Evolutionary conservation across 2,113 vertebrate genomes (phyloP).

Genomic region (Spilogale gracilis): DNA sequence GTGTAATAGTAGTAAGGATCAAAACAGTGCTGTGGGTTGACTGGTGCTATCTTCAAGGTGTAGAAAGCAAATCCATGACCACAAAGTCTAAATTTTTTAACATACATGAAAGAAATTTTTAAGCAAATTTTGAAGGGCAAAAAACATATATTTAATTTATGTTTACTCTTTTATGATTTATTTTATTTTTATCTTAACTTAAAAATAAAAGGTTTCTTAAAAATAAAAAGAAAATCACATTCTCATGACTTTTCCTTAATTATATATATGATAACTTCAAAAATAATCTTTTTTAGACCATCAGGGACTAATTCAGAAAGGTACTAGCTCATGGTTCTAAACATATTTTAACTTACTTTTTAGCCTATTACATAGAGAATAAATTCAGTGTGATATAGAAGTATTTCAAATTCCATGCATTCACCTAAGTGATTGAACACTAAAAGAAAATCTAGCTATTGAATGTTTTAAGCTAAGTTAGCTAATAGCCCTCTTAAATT

Average conservation of each 20-base stretch:
- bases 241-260: neutral
- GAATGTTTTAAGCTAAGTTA: neutral
- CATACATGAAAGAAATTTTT: slow-evolving; percentile 40
- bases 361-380: neutral
- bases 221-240: neutral
- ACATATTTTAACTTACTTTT: slow-evolving; percentile 7
- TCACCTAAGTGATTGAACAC: neutral
- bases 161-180: neutral
- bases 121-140: slow-evolving; percentile 48
- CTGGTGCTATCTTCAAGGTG: neutral
- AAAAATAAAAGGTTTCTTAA: neutral
- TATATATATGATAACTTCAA: neutral
- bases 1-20: slow-evolving; percentile 40
- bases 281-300: slow-evolving; percentile 3
- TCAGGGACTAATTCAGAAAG: neutral
- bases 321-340: neutral
- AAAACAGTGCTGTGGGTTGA: neutral
- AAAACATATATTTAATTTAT: neutral
- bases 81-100: slow-evolving; percentile 42
- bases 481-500: neutral
- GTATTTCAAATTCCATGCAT: neutral
- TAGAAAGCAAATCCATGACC: slow-evolving; percentile 49
- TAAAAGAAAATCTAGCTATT: neutral
- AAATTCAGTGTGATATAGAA: neutral
- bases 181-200: neutral